phyloP scores from a whole-genome alignment of 2,113 vertebrate species.

The Nematolebias whitei region DNA sequence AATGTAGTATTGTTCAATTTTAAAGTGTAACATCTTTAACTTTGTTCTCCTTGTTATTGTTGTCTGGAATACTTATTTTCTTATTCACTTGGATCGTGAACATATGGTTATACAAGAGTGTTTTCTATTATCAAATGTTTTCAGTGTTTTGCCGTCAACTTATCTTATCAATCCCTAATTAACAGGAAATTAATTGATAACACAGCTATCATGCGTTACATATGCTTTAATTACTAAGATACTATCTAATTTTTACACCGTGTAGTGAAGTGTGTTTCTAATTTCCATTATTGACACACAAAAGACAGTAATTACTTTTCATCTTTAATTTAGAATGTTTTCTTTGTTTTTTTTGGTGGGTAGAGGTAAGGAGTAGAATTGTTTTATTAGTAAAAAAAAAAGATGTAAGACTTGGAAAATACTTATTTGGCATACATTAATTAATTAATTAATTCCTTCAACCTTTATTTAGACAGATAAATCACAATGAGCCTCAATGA shows the following conservation, averaged over 20 bases:
- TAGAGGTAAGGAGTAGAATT: neutral
- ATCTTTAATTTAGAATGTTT: conserved; percentile 73
- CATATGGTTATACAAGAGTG: conserved; percentile 16
- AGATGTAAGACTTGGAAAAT: no score
- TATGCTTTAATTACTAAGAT: conserved; percentile 83
- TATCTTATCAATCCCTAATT: conserved; percentile 74
- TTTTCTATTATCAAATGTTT: conserved; percentile 18
- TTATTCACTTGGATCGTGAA: neutral
- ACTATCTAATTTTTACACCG: conserved; percentile 81
- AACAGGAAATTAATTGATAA: conserved; percentile 81
- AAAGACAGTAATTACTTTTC: conserved; percentile 82
- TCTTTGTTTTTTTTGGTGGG: conserved; percentile 30
- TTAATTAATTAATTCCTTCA: no score
- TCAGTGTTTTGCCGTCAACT: conserved; percentile 33
- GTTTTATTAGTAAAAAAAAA: conserved; percentile 58
- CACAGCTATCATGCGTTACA: conserved; percentile 76
- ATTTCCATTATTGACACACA: conserved; percentile 85
- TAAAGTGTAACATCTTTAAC: conserved; percentile 10
- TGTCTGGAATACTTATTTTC: conserved; percentile 6
- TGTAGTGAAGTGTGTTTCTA: conserved; percentile 77
- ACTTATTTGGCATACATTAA: no score
- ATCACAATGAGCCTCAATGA: no score
- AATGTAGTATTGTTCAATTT: conserved; percentile 52
- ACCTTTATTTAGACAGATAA: no score
- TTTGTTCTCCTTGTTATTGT: neutral